These are phyloP conservation scores for Triplophysa rosa DNA, from an alignment of 2,113 vertebrate genomes.

Conservation along the genomic window DNA sequence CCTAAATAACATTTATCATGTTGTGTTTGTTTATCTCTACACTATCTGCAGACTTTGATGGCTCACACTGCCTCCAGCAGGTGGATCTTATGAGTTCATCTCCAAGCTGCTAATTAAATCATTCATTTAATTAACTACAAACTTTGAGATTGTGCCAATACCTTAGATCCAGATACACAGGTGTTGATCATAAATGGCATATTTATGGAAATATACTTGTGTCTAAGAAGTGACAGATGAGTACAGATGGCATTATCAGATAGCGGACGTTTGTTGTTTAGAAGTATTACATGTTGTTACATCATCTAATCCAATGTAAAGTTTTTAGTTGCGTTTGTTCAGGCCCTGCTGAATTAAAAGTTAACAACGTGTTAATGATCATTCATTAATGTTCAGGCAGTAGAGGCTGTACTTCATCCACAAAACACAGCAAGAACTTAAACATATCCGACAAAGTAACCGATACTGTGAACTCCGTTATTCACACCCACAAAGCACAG, in stretches of 20 bases:
- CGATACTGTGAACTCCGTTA: constrained; percentile 7
- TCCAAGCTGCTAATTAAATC: constrained; percentile 30
- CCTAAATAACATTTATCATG: constrained; percentile 23
- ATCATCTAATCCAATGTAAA: constrained; percentile 29
- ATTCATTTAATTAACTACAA: constrained; percentile 28
- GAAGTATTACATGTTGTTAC: constrained; percentile 1
- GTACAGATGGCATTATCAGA: background rate
- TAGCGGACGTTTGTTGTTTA: constrained; percentile 32
- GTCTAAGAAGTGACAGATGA: background rate
- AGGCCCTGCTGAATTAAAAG: background rate
- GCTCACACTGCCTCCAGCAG: background rate
- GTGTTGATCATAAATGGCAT: constrained; percentile 22
- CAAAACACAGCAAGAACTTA: background rate
- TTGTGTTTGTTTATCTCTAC: constrained; percentile 17
- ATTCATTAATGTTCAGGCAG: constrained; percentile 2
- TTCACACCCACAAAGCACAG: background rate
- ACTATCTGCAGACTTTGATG: constrained; percentile 11
- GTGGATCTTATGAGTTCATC: constrained; percentile 1
- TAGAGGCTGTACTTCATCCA: background rate
- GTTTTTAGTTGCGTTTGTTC: constrained; percentile 18
- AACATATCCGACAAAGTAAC: constrained; percentile 1
- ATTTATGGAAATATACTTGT: background rate
- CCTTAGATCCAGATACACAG: constrained; percentile 26
- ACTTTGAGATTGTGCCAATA: constrained; percentile 14
- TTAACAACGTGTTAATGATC: background rate